These are phyloP conservation scores for Poecile montanus DNA, from an alignment of 2,797 vertebrate species.

Conservation along the genomic window DNA sequence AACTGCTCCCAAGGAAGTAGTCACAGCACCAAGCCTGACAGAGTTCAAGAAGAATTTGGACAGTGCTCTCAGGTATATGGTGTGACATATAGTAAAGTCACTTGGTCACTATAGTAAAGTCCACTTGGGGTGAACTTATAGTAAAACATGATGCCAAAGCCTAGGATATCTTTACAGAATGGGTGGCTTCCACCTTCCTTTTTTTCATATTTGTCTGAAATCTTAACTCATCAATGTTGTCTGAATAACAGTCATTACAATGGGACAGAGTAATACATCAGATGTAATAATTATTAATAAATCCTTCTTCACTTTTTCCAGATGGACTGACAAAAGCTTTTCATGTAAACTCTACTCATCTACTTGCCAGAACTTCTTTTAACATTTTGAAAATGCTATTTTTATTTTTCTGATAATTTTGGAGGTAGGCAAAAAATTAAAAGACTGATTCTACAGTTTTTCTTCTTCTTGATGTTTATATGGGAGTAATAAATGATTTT, in stretches of 20 bases:
- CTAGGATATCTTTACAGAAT: not conserved
- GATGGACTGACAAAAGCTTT: not conserved
- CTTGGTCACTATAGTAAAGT: no score
- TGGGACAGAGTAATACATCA: not conserved
- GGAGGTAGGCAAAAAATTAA: not conserved
- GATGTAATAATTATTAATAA: not conserved
- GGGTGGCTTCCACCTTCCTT: not conserved
- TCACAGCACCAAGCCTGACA: no score
- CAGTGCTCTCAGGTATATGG: fast-evolving
- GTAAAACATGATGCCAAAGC: not conserved
- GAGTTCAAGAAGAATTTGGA: not conserved
- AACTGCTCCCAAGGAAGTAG: not conserved
- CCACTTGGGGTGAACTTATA: not conserved
- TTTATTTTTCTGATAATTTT: not conserved
- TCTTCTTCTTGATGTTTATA: not conserved
- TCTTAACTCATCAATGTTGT: not conserved
- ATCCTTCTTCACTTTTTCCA: not conserved
- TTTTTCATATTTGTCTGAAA: not conserved
- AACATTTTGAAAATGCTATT: not conserved
- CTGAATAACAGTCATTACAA: not conserved
- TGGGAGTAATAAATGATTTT: not conserved
- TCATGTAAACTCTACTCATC: not conserved
- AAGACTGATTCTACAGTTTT: not conserved
- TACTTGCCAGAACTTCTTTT: not conserved
- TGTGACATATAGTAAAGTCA: not conserved